phyloP scores from a whole-genome alignment of 2,113 vertebrate species.

The Xiphophorus hellerii region DNA sequence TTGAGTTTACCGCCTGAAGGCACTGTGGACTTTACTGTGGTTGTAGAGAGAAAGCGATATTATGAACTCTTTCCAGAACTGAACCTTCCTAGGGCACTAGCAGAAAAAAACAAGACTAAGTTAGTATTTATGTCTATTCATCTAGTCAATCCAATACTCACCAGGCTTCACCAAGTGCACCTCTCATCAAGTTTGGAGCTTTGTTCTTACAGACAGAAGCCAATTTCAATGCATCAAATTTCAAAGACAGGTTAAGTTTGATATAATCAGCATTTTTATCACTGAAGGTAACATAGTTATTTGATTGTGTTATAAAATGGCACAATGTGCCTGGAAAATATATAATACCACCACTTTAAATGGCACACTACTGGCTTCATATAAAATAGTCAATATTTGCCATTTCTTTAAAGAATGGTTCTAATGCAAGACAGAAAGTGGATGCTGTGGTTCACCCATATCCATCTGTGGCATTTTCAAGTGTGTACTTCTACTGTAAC shows the following conservation, averaged over 20 bases:
- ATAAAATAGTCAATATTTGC: not conserved
- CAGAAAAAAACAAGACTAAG: not conserved
- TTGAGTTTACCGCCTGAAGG: slow-evolving; percentile 22
- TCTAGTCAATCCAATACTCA: not conserved
- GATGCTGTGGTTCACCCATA: not conserved
- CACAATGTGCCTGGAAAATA: no score
- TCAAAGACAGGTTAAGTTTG: no score
- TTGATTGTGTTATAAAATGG: no score
- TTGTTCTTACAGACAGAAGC: no score
- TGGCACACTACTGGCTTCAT: not conserved
- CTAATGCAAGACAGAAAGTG: not conserved
- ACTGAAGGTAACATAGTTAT: no score
- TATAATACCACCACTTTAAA: no score
- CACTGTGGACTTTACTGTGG: slow-evolving; percentile 14
- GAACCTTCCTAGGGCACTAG: slow-evolving; percentile 10
- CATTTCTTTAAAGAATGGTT: not conserved
- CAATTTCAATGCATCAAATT: no score
- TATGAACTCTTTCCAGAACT: slow-evolving; percentile 20
- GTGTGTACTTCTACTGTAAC: not conserved
- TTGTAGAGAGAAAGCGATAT: slow-evolving; percentile 36
- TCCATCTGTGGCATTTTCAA: not conserved
- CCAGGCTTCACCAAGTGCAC: not conserved
- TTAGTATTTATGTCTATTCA: not conserved
- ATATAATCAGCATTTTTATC: no score
- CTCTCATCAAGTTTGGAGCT: no score